Evolutionary conservation across 2,888 invertebrate genomes (phyloP).

Genomic region (Cosmia trapezina): DNA sequence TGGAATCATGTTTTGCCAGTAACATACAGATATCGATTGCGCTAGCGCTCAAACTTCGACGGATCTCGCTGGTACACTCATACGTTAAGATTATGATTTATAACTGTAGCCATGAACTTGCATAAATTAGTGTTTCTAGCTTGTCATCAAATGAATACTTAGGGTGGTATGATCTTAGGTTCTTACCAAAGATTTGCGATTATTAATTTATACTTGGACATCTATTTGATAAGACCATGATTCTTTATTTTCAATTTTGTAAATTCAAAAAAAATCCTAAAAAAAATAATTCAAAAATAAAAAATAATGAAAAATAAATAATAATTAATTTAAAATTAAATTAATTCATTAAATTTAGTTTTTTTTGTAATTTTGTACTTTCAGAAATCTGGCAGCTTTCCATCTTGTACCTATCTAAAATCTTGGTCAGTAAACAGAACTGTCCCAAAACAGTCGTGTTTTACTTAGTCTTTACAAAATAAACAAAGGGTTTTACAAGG

Average conservation of each 20-base stretch:
- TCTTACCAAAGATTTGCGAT: slow-evolving; percentile 14
- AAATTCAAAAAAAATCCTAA: no score
- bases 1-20: slow-evolving; percentile 9
- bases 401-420: not conserved
- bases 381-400: not conserved
- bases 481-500: slow-evolving; percentile 26
- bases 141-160: slow-evolving; percentile 48
- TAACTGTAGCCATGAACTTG: slow-evolving; percentile 61
- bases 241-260: not conserved
- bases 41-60: slow-evolving; percentile 60
- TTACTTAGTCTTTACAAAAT: slow-evolving; percentile 34
- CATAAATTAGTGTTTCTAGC: slow-evolving; percentile 57
- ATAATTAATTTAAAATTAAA: no score
- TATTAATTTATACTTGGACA: no score
- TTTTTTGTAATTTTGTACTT: no score
- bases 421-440: slow-evolving; percentile 8
- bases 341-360: no score
- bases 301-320: no score
- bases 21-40: slow-evolving; percentile 63
- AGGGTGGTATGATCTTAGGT: not conserved
- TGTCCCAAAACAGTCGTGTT: slow-evolving; percentile 25
- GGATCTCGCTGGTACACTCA: slow-evolving; percentile 59
- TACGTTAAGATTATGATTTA: slow-evolving; percentile 69
- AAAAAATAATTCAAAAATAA: no score
- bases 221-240: not conserved